Evolutionary conservation across 2,113 vertebrate genomes (phyloP).

Genomic region (Benitochromis conjunctus): DNA sequence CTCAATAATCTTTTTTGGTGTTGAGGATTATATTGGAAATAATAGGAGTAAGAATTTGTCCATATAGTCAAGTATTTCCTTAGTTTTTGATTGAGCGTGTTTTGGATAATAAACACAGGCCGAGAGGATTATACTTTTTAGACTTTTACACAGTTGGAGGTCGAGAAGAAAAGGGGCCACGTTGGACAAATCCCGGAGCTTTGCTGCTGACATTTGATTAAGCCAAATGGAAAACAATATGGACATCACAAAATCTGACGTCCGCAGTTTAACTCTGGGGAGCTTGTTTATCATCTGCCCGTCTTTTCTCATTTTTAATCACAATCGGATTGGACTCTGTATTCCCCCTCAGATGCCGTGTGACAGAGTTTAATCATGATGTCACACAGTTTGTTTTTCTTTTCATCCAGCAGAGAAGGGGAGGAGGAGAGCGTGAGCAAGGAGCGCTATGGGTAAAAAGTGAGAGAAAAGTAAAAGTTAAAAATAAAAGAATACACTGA

Average conservation of each 20-base stretch:
- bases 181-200: slow-evolving; percentile 42
- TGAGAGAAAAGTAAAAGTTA: not conserved
- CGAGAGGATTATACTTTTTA: slow-evolving; percentile 23
- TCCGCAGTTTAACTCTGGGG: slow-evolving; percentile 7
- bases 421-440: not conserved
- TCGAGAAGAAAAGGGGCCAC: not conserved
- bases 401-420: not conserved
- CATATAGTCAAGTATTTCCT: slow-evolving; percentile 13
- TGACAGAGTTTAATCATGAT: slow-evolving; percentile 34
- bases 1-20: not conserved
- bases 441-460: not conserved
- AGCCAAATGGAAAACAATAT: slow-evolving; percentile 56
- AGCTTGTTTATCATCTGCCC: slow-evolving; percentile 30
- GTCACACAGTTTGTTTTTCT: not conserved
- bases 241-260: slow-evolving; percentile 27
- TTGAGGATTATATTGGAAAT: not conserved
- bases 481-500: not conserved
- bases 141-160: slow-evolving; percentile 26
- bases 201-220: slow-evolving; percentile 52
- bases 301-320: slow-evolving; percentile 38
- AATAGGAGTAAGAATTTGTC: not conserved
- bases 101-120: slow-evolving; percentile 44
- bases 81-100: slow-evolving; percentile 23
- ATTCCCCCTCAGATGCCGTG: not conserved
- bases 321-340: slow-evolving; percentile 20